Evolutionary conservation across 2,113 vertebrate species (phyloP), one percentile per base, ranked within the genome.

Genomic region (Sapajus apella): DNA sequence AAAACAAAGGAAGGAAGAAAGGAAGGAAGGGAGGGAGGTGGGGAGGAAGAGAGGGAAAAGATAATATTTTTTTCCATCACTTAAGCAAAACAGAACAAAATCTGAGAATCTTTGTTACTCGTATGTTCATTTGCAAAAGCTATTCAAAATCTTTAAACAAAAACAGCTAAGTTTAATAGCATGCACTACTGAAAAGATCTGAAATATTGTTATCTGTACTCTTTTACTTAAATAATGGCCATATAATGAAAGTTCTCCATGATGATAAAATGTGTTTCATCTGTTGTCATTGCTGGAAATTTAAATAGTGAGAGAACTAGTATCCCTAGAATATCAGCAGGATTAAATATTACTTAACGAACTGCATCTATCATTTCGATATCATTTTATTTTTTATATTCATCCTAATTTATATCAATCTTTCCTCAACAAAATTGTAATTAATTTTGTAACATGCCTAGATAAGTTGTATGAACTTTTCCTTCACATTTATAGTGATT

Each of bases 371-470:
- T 92, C 56, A 96, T 83, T 92, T 95, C 7, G 50, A 8, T 68
- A 94, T 83, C 16, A 70, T 83, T 96, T 97, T 37, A 81, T 56
- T 72, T 94, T 72, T 7, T n/a, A 79, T 85, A 84, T 90, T 80
- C 56, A 96, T 68, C 40, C 0, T 2, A 21, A 90, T 95, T 97
- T 96, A 70, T 94, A 92, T 83, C 45, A 35, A 68, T 94, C 75
- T 92, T 80, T 30, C n/a, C 76, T 96, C 13, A 56, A 37, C 14
- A 76, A 95, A 94, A 32, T 93, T 96, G 14, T 61, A 90, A 87
- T 96, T 77, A 95, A 91, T 97, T 98, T 91, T 93, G 50, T 76
- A 87, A 52, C 47, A 68, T 75, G 5, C 40, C 17, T 92, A 12
- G 66, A 90, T 14, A 97, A 95, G 20, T 79, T 92, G 14, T 8